These are phyloP conservation scores for Pseudocheirus occidentalis DNA, from an alignment of 2,797 vertebrate genomes.

Conservation along the genomic window DNA sequence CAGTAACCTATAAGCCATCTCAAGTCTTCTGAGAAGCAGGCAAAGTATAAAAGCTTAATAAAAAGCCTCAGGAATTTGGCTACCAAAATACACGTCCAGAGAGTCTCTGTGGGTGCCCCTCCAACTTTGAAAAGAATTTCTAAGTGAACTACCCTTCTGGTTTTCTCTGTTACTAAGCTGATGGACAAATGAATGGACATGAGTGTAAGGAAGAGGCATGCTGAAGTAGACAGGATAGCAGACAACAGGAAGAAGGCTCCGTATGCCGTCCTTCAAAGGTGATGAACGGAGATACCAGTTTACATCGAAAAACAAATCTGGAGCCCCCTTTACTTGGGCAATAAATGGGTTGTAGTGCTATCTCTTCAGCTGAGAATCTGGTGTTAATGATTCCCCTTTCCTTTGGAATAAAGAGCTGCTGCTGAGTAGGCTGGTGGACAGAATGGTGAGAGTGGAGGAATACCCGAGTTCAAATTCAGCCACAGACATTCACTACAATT, in stretches of 20 bases:
- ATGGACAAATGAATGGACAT: not conserved
- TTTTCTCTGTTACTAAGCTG: not conserved
- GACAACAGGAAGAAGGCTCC: not conserved
- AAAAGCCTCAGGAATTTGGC: not conserved
- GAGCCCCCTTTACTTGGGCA: not conserved
- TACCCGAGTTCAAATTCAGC: not conserved
- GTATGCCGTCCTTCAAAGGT: not conserved
- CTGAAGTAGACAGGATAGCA: not conserved
- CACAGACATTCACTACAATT: not conserved
- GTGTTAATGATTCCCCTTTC: not conserved
- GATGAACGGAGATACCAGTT: not conserved
- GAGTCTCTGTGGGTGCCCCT: not conserved
- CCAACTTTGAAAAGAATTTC: not conserved
- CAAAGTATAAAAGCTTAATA: not conserved
- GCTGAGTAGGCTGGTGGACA: not conserved
- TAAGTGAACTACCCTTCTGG: not conserved
- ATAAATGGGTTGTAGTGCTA: not conserved
- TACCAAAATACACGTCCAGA: not conserved
- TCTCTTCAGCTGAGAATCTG: not conserved
- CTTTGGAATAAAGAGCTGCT: not conserved
- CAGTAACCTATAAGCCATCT: not conserved
- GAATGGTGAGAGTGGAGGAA: not conserved
- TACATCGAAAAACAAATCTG: not conserved
- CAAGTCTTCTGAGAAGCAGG: not conserved
- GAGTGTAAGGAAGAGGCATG: not conserved